Evolutionary conservation across 1,140 invertebrate genomes (phyloP).

Genomic region (Caenorhabditis brenneri): DNA sequence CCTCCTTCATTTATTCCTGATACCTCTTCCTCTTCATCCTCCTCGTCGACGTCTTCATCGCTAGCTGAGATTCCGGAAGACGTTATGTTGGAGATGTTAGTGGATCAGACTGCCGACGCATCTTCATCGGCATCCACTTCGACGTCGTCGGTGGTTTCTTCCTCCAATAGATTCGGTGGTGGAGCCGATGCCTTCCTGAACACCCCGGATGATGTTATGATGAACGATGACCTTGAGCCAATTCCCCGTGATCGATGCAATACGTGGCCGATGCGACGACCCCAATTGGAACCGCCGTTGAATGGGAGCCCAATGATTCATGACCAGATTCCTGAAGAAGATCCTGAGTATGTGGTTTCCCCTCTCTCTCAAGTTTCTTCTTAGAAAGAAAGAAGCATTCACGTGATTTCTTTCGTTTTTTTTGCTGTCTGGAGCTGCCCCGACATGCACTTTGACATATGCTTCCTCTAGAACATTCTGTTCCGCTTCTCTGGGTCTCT

Average conservation of each 20-base stretch:
- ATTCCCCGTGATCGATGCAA: slow-evolving; percentile 89
- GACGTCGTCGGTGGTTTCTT: background rate
- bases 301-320: slow-evolving; percentile 72
- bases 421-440: background rate
- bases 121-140: background rate
- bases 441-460: background rate
- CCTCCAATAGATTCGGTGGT: background rate
- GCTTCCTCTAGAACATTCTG: slow-evolving; percentile 48
- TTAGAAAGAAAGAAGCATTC: too few species aligned
- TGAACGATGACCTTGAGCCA: slow-evolving; percentile 80
- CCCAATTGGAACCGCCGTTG: slow-evolving; percentile 62
- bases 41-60: background rate
- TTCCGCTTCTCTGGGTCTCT: slow-evolving; percentile 21
- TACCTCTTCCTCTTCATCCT: background rate
- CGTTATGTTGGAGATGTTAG: slow-evolving; percentile 17
- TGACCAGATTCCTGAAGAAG: slow-evolving; percentile 86
- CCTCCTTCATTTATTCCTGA: slow-evolving; percentile 3
- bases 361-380: background rate
- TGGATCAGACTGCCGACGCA: background rate
- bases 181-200: background rate
- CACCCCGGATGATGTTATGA: slow-evolving; percentile 28
- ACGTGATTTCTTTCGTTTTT: background rate
- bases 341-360: slow-evolving; percentile 56
- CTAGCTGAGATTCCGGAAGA: slow-evolving; percentile 23
- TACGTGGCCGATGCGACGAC: slow-evolving; percentile 86